Conservation (phyloP, 1,140 invertebrate species). For the Anagrus nilaparvatae region DNA sequence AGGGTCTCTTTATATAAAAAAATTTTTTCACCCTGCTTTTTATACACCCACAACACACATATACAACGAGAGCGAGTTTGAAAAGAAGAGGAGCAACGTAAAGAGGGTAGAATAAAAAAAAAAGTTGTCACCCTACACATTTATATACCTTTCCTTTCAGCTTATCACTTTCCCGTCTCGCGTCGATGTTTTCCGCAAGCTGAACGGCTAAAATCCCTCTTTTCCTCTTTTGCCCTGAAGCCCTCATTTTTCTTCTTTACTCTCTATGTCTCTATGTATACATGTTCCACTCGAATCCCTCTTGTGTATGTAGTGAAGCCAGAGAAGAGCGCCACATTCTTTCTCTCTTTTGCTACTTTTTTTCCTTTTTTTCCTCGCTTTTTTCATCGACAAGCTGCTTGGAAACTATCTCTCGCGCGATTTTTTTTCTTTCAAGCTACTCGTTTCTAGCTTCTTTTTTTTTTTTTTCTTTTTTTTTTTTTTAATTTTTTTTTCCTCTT, state of each 20-base stretch:
- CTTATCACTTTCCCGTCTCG: conserved; percentile 10
- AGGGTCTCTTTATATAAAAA: not conserved
- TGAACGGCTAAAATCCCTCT: not conserved
- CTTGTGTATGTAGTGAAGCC: conserved; percentile 11
- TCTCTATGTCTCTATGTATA: not conserved
- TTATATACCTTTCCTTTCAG: too few relatives aligned
- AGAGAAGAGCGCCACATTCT: too few relatives aligned
- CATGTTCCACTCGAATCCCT: conserved; percentile 6
- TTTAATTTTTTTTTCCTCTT: conserved; percentile 1
- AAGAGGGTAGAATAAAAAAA: not conserved
- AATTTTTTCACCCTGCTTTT: not conserved
- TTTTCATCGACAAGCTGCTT: conserved; percentile 13
- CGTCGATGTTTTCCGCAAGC: conserved; percentile 3
- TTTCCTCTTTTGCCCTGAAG: not conserved
- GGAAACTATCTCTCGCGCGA: conserved; percentile 2
- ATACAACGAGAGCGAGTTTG: too few relatives aligned
- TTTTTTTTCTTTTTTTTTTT: conserved; percentile 1
- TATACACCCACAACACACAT: too few relatives aligned
- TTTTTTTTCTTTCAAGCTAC: not conserved
- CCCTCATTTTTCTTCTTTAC: not conserved
- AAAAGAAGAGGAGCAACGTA: not conserved
- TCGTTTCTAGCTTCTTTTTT: not conserved
- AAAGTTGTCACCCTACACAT: too few relatives aligned
- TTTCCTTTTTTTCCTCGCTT: conserved; percentile 6
- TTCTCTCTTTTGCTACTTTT: conserved; percentile 12